A percentile compares a stretch with the other conserved stretches of the same genome.
phyloP scores from a whole-genome alignment of 2,113 vertebrate genomes.

The Pterophyllum scalare region DNA sequence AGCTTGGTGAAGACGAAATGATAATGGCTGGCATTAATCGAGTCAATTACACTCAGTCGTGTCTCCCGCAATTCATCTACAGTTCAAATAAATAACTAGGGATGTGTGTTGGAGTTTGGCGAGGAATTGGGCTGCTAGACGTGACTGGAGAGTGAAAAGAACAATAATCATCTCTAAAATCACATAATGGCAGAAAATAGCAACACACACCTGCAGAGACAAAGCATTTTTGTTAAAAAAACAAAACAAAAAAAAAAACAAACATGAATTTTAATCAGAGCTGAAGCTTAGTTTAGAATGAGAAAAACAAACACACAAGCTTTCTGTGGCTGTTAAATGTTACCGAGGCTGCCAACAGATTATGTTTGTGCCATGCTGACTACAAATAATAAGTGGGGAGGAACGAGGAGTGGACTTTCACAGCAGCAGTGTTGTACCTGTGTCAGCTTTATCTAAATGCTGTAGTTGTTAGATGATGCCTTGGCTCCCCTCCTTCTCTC shows the following conservation, averaged over 20 bases:
- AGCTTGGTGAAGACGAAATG: conserved; percentile 68
- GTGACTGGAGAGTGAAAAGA: conserved; percentile 29
- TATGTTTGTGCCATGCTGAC: conserved; percentile 3
- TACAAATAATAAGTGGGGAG: conserved; percentile 36
- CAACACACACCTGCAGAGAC: background rate
- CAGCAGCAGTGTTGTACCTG: conserved; percentile 28
- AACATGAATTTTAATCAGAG: conserved; percentile 4
- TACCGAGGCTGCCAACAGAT: background rate
- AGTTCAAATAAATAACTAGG: conserved; percentile 67
- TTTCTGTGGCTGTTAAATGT: background rate
- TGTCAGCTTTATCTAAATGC: conserved; percentile 68
- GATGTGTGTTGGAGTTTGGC: conserved; percentile 58
- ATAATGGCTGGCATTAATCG: conserved; percentile 79
- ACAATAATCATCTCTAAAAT: conserved; percentile 31
- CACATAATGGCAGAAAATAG: conserved; percentile 25
- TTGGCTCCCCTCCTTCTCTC: conserved; percentile 40
- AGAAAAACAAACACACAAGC: background rate
- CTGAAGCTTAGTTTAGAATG: background rate
- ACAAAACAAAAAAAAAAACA: background rate
- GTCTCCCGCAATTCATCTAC: conserved; percentile 73
- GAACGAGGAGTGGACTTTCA: conserved; percentile 3
- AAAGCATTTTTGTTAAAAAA: background rate
- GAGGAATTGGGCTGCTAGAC: conserved; percentile 26
- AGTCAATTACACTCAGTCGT: conserved; percentile 75
- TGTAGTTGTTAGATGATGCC: conserved; percentile 69